Base-by-base conservation (phyloP, 1,140 invertebrate species). In the Pantala flavescens region DNA sequence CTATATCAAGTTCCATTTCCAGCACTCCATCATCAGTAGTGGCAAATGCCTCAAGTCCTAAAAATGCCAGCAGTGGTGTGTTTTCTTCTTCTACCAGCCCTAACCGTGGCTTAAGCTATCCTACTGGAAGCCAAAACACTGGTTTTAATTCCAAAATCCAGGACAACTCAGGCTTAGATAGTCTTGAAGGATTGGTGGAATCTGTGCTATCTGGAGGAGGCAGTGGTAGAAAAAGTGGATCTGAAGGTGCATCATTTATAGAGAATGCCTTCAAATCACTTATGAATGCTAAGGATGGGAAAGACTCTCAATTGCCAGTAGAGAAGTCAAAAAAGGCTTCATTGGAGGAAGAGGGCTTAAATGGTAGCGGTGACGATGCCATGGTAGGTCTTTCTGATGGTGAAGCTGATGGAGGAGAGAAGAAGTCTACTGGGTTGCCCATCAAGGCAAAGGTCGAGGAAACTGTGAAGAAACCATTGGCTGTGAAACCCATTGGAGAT, bases 401-500 rank as follows among this genome's bases (percentile, higher is more conserved):
- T 11, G 43, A 24, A 10, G 71, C 55, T 19, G 73, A 74, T n/a
- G 21, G 7, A 16, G 74, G 1, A 12, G 42, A 75, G 70, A 77
- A 12, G 28, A 11, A 19, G 55, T n/a, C 43, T 74, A 73, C 16
- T 21, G 71, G 28, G 7, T 43, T 14, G 71, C 9, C 24, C 14
- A 21, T 63, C 2, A 63, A 16, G 14, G 16, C 49, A 19, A 72
- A 63, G 49, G n/a, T 5, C 12, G 49, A 63, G 12, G 49, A 63
- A 21, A 73, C 24, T 55, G 42, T 71, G 3, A 77, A n/a, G 0
- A 75, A 79, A 74, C 63, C 23, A 72, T 71, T 74, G 76, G 77
- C 85, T 78, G 80, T 86, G 81, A 82, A 85, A 82, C 81, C 88
- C 23, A 83, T 94, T 43, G 88, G 86, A 23, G 92, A 94, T 81